Conservation (phyloP, 1,140 invertebrate genomes). For the Ditylenchus dipsaci region DNA sequence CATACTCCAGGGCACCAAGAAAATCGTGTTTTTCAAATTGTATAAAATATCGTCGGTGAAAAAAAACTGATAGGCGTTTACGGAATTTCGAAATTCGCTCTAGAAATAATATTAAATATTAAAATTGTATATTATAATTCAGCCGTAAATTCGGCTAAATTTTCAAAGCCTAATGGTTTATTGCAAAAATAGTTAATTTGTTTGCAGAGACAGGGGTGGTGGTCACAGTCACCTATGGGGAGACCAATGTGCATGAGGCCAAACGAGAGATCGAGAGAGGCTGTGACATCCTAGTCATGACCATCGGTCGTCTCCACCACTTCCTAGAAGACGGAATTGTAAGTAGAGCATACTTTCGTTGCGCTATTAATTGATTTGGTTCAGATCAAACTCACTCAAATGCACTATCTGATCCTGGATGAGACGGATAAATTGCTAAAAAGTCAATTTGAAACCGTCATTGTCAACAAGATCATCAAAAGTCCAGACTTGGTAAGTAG, state of each 20-base stretch:
- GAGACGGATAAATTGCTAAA: slow-evolving; percentile 3
- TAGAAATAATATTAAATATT: too few relatives aligned
- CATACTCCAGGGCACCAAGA: too few relatives aligned
- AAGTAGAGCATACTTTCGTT: not conserved
- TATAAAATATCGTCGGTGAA: too few relatives aligned
- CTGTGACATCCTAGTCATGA: not conserved
- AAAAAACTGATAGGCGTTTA: too few relatives aligned
- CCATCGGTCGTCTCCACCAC: not conserved
- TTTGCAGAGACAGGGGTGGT: slow-evolving; percentile 1
- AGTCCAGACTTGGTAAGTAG: not conserved
- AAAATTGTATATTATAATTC: too few relatives aligned
- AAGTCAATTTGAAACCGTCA: not conserved
- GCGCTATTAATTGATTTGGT: not conserved
- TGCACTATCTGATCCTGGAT: slow-evolving; percentile 2
- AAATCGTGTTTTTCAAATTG: too few relatives aligned
- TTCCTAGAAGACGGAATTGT: not conserved
- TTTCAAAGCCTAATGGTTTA: too few relatives aligned
- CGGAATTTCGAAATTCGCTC: too few relatives aligned
- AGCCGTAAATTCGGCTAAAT: too few relatives aligned
- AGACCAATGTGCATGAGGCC: not conserved
- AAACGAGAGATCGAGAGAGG: not conserved
- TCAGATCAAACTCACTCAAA: not conserved
- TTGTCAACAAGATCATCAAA: not conserved
- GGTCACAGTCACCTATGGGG: not conserved
- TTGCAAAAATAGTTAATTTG: not conserved